These are phyloP conservation scores for Fratercula arctica DNA, from an alignment of 2,797 vertebrate genomes.

Conservation along the genomic window DNA sequence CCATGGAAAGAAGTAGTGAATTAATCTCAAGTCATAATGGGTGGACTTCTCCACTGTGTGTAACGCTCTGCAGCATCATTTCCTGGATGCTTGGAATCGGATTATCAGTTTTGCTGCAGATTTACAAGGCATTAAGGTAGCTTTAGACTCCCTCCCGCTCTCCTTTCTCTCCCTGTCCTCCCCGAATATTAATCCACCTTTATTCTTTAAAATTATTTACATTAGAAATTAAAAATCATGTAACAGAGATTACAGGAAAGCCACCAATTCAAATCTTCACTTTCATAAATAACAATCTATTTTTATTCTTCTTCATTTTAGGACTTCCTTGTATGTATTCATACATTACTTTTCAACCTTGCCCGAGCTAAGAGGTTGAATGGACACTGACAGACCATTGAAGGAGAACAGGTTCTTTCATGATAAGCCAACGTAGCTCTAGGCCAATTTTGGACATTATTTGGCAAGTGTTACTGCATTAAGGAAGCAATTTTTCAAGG, in stretches of 20 bases:
- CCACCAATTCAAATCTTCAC: not conserved
- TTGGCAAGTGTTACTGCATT: not conserved
- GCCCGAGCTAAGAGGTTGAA: not conserved
- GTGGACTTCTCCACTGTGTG: not conserved
- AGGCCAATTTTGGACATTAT: constrained; percentile 7
- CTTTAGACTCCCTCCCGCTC: not conserved
- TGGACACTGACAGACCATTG: not conserved
- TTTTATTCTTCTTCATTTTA: not conserved
- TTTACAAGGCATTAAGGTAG: not conserved
- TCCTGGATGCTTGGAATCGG: not conserved
- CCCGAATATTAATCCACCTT: not conserved
- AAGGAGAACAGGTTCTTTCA: not conserved
- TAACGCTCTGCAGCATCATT: not conserved
- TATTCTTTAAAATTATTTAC: not conserved
- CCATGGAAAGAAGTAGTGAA: not conserved
- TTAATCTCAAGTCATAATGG: not conserved
- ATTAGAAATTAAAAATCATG: not conserved
- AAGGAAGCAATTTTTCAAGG: constrained; percentile 34
- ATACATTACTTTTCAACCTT: not conserved
- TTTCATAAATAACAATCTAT: not conserved
- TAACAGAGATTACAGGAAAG: not conserved
- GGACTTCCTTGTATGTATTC: not conserved
- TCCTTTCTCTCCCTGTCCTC: not conserved
- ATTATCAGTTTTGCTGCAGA: not conserved
- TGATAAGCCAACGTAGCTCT: not conserved